Conservation (phyloP, 2,797 vertebrate species). For the Ataeniobius toweri region DNA sequence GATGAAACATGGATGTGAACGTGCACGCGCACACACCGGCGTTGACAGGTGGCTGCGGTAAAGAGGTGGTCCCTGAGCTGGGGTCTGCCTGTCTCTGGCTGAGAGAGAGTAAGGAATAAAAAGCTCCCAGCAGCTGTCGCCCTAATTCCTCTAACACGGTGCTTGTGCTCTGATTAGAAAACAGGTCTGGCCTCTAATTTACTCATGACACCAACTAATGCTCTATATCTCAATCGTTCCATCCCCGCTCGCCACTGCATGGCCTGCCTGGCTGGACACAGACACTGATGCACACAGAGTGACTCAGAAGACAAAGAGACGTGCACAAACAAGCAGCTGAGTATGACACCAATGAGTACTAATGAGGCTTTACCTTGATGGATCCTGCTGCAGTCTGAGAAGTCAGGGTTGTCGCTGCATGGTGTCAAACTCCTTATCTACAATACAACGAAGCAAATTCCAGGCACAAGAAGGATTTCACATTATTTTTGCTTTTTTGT, state of each 20-base stretch:
- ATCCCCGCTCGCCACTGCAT: constrained; percentile 69
- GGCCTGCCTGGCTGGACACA: constrained; percentile 57
- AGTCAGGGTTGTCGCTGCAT: not conserved
- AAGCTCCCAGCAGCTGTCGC: constrained; percentile 91
- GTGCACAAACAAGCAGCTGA: constrained; percentile 6
- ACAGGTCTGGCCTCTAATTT: constrained; percentile 96
- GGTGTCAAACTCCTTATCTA: constrained; percentile 3
- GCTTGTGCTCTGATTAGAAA: constrained; percentile 99
- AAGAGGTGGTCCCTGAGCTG: constrained; percentile 81
- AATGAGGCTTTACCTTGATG: not conserved
- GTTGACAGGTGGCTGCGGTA: constrained; percentile 83
- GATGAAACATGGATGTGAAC: constrained; percentile 29
- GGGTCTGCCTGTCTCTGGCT: constrained; percentile 78
- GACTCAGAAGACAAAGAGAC: constrained; percentile 24
- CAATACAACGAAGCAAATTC: constrained; percentile 3
- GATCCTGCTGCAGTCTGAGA: not conserved
- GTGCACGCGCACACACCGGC: constrained; percentile 39
- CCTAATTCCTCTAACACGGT: constrained; percentile 95
- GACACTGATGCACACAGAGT: constrained; percentile 28
- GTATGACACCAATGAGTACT: not conserved
- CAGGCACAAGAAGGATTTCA: not conserved
- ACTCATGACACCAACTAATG: constrained; percentile 94
- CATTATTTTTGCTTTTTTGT: not conserved
- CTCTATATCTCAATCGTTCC: constrained; percentile 88
- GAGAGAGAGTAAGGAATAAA: constrained; percentile 78